Evolutionary conservation across 2,797 vertebrate species (phyloP).

Genomic region (Sebastes matsubarae): DNA sequence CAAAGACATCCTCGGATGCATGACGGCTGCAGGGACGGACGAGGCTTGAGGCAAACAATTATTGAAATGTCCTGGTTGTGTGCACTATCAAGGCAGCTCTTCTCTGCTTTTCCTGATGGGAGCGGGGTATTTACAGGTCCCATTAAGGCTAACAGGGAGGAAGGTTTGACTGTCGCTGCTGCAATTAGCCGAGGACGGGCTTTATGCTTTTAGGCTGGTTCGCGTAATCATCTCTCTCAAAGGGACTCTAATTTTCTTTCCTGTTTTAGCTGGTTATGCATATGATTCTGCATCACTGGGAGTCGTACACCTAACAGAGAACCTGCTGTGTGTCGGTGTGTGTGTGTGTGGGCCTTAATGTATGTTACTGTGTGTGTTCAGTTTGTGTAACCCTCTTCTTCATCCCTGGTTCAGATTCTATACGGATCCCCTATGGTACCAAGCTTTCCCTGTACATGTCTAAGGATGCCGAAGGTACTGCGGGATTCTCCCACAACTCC

Average conservation of each 20-base stretch:
- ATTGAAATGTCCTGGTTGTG: conserved; percentile 37
- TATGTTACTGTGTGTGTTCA: conserved; percentile 49
- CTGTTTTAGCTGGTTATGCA: conserved; percentile 29
- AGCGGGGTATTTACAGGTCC: conserved; percentile 56
- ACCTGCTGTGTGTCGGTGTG: conserved; percentile 30
- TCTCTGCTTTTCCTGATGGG: conserved; percentile 35
- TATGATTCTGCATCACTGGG: conserved; percentile 23
- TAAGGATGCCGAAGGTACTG: conserved; percentile 88
- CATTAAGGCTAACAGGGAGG: conserved; percentile 60
- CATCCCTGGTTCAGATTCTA: conserved; percentile 88
- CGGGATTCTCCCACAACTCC: conserved; percentile 67
- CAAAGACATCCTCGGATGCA: not conserved
- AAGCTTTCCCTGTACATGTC: conserved; percentile 89
- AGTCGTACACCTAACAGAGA: not conserved
- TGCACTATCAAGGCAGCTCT: conserved; percentile 17
- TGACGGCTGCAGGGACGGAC: conserved; percentile 5
- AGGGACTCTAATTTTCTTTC: conserved; percentile 46
- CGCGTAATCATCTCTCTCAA: conserved; percentile 39
- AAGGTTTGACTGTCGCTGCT: conserved; percentile 43
- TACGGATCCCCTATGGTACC: conserved; percentile 89
- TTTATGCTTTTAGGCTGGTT: conserved; percentile 48
- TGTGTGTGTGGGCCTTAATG: conserved; percentile 22
- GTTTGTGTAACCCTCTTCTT: conserved; percentile 81
- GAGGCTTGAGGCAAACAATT: conserved; percentile 7
- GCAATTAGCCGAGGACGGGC: conserved; percentile 56